Conservation (phyloP, 2,113 vertebrate genomes). For the Podarcis raffonei region DNA sequence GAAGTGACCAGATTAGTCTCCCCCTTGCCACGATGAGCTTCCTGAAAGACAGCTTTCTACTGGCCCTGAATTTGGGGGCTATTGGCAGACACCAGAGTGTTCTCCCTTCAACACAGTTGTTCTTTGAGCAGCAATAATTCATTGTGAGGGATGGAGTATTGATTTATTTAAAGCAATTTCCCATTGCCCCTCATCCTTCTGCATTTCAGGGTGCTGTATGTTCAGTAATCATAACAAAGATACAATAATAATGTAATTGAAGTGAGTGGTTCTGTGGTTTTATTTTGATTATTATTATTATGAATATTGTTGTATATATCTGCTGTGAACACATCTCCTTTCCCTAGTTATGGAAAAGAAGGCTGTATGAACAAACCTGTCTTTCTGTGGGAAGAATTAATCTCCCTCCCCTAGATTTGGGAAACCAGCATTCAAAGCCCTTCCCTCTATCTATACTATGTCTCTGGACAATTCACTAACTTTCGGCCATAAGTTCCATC, state of each 20-base stretch:
- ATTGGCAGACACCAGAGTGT: neutral
- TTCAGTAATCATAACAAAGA: neutral
- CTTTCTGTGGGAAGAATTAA: too few species aligned
- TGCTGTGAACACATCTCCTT: neutral
- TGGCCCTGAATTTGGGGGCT: neutral
- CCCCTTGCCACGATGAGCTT: neutral
- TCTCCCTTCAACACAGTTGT: neutral
- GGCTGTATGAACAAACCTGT: neutral
- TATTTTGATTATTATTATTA: neutral
- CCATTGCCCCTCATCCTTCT: neutral
- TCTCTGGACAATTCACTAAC: too few species aligned
- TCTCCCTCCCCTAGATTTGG: neutral
- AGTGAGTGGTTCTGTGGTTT: neutral
- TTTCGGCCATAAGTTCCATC: neutral
- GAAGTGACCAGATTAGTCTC: neutral
- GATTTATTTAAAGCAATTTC: neutral
- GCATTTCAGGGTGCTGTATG: neutral
- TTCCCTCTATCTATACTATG: neutral
- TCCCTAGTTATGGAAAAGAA: neutral
- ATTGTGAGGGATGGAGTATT: neutral
- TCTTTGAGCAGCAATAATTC: neutral
- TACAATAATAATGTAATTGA: neutral
- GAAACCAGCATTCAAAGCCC: neutral
- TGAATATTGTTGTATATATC: neutral
- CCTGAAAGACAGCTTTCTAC: neutral